Evolutionary conservation across 1,140 invertebrate genomes (phyloP).

Genomic region (Drosophila lacertosa): DNA sequence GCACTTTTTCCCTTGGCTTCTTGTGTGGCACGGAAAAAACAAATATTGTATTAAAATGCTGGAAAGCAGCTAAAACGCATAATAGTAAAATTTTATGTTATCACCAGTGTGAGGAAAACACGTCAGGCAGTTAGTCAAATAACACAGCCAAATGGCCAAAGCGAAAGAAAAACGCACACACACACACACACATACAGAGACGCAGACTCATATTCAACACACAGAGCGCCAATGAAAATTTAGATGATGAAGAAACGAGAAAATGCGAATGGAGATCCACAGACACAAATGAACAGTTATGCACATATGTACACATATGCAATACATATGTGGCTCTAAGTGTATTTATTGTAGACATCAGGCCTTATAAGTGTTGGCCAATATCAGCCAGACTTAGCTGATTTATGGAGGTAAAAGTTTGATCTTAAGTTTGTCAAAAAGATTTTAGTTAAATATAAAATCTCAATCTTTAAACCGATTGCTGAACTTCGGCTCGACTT

Average conservation of each 20-base stretch:
- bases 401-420: not conserved
- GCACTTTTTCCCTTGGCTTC: slow-evolving; percentile 25
- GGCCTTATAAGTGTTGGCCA: not conserved
- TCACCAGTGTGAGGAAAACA: slow-evolving; percentile 82
- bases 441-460: no score
- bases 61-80: slow-evolving; percentile 83
- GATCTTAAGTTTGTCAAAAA: no score
- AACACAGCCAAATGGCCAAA: slow-evolving; percentile 59
- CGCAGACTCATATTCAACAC: slow-evolving; percentile 32
- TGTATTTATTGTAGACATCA: slow-evolving; percentile 4
- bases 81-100: slow-evolving; percentile 84
- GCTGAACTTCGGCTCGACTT: not conserved
- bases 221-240: slow-evolving; percentile 72
- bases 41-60: slow-evolving; percentile 84
- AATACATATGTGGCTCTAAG: not conserved
- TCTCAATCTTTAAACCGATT: not conserved
- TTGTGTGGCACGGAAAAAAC: slow-evolving; percentile 53
- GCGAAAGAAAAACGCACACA: slow-evolving; percentile 39
- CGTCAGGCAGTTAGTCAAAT: slow-evolving; percentile 81
- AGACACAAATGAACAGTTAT: slow-evolving; percentile 11
- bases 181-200: slow-evolving; percentile 28
- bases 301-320: slow-evolving; percentile 10
- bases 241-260: slow-evolving; percentile 54
- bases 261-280: slow-evolving; percentile 27
- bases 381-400: not conserved